Evolutionary conservation across 2,797 vertebrate species (phyloP).

Genomic region (Rhinogobio ventralis): DNA sequence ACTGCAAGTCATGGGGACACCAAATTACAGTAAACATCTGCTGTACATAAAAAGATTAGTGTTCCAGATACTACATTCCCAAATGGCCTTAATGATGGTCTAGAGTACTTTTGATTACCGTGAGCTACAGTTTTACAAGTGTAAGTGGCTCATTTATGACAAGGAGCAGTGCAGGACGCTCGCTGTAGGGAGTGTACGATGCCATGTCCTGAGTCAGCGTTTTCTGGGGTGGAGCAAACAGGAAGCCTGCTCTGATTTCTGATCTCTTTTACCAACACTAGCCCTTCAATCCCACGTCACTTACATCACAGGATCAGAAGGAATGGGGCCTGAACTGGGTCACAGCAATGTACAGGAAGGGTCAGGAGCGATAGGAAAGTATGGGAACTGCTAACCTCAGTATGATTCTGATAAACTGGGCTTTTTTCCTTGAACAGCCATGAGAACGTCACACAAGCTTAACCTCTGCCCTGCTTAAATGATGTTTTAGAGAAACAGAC

Average conservation of each 20-base stretch:
- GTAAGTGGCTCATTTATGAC: conserved; percentile 36
- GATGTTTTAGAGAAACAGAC: conserved; percentile 62
- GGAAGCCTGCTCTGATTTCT: conserved; percentile 36
- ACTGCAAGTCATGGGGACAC: neutral
- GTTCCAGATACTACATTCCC: conserved; percentile 42
- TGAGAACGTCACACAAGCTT: conserved; percentile 54
- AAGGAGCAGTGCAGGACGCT: neutral
- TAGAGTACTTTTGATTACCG: conserved; percentile 37
- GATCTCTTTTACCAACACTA: conserved; percentile 18
- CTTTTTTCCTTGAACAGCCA: conserved; percentile 48
- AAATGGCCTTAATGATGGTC: conserved; percentile 42
- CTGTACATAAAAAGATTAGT: conserved; percentile 42
- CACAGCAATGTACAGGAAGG: conserved; percentile 53
- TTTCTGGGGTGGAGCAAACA: conserved; percentile 44
- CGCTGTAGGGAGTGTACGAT: neutral
- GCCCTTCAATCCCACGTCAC: conserved; percentile 61
- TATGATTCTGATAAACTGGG: conserved; percentile 53
- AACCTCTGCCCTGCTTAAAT: conserved; percentile 52
- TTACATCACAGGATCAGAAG: conserved; percentile 66
- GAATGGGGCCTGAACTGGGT: conserved; percentile 44
- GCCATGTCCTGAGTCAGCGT: conserved; percentile 49
- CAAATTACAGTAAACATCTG: conserved; percentile 35
- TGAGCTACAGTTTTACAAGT: conserved; percentile 26
- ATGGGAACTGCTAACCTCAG: conserved; percentile 61
- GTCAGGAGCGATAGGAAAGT: conserved; percentile 54